phyloP scores from a whole-genome alignment of 1,140 invertebrate species.

The Trachymyrmex cornetzi region DNA sequence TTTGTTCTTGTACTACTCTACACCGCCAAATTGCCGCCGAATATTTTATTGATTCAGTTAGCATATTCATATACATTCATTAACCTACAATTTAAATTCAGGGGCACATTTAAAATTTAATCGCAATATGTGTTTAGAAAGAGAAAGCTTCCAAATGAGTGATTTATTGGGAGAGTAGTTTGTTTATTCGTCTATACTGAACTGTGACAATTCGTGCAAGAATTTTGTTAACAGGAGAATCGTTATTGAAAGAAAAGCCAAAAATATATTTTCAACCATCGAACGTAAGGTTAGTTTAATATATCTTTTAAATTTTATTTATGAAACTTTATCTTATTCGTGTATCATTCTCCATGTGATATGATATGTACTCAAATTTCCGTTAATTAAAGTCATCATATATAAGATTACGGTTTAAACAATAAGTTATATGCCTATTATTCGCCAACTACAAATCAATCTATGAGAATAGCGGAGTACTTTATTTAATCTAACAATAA shows the following conservation, averaged over 20 bases:
- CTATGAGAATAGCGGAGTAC: neutral
- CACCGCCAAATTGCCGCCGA: neutral
- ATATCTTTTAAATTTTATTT: neutral
- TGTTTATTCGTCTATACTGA: neutral
- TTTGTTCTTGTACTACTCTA: neutral
- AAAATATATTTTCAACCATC: neutral
- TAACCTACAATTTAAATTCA: neutral
- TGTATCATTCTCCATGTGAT: neutral
- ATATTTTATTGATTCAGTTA: constrained; percentile 27
- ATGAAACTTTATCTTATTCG: neutral
- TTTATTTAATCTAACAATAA: neutral
- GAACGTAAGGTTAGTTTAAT: neutral
- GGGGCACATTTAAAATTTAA: neutral
- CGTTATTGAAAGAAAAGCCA: neutral
- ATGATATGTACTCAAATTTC: neutral
- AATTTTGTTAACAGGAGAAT: neutral
- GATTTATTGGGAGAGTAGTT: neutral
- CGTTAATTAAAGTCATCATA: constrained; percentile 6
- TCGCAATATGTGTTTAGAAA: neutral
- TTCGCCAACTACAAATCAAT: neutral
- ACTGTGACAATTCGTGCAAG: neutral
- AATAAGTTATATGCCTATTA: constrained; percentile 43
- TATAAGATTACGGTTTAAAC: neutral
- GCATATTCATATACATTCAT: constrained; percentile 56
- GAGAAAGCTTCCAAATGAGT: neutral